A percentile compares a stretch with the other conserved stretches of the same genome.
Conservation (phyloP, 1,140 invertebrate genomes). For the Drosophila ogumai region DNA sequence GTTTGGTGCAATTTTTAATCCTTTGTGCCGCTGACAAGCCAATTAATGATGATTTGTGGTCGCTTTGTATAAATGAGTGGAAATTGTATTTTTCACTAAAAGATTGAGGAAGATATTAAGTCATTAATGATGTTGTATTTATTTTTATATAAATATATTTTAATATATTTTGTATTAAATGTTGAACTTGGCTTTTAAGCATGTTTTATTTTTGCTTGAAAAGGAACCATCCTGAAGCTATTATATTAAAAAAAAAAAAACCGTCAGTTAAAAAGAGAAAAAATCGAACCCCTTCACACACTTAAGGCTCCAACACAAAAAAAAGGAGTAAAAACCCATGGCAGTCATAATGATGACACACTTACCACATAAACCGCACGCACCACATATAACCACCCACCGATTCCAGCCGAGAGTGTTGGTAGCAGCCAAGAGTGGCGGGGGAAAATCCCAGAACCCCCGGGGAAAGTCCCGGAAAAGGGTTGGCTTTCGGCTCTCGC, state of each 20-base stretch:
- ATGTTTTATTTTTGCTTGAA: background rate
- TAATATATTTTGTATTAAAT: background rate
- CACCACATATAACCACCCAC: constrained; percentile 50
- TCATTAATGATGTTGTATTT: background rate
- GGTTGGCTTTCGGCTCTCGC: constrained; percentile 49
- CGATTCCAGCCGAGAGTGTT: constrained; percentile 13
- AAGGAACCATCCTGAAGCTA: background rate
- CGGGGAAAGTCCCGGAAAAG: constrained; percentile 49
- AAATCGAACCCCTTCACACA: background rate
- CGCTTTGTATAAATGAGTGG: constrained; percentile 28
- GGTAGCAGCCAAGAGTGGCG: background rate
- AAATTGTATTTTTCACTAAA: constrained; percentile 1
- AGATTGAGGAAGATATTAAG: background rate
- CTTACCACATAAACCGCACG: constrained; percentile 79
- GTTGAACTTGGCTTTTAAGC: background rate
- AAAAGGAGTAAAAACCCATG: constrained; percentile 47
- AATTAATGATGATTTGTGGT: constrained; percentile 57
- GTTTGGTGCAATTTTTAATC: constrained; percentile 41
- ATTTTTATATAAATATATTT: background rate
- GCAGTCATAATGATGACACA: constrained; percentile 79
- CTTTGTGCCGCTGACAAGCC: constrained; percentile 67
- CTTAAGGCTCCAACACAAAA: constrained; percentile 31
- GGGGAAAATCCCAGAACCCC: constrained; percentile 10
- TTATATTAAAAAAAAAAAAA: background rate
- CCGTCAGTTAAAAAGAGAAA: constrained; percentile 1